Evolutionary conservation across 2,113 vertebrate genomes (phyloP), one percentile per base, ranked within the genome.

Genomic region (Pseudolaguvia tuberculata): DNA sequence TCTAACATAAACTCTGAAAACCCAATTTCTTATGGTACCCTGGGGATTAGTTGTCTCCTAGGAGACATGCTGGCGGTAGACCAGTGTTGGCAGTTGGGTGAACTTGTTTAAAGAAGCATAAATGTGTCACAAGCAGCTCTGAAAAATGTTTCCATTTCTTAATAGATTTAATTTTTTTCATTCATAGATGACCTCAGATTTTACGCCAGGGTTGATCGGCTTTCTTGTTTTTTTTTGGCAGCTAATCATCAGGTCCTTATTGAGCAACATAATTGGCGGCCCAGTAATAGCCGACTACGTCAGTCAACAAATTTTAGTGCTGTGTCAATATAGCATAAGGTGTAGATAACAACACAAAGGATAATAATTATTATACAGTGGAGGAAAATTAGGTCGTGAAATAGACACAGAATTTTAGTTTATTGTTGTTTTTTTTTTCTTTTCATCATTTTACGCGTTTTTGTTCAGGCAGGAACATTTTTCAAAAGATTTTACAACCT

Each of bases 11-110:
- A 15, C 47, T 53, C 58, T 23, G 48, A 20, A 50, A 68, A 68
- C 39, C 23, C 52, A 68, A 68, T 68, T 75, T 56, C 63, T 53
- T 63, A 75, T 68, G 39, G 50, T 68, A 23, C 23, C 63, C 63
- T 23, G 9, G 42, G 53, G 73, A 42, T 48, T 48, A 39, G 10
- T 56, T 18, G 48, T 57, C 42, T 68, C 53, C 52, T 47, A 45
- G 12, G 62, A 67, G 35, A 66, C 73, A 67, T n/a, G 15, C 52
- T 68, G 63, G 27, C 62, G 18, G 63, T 58, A 58, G 39, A 15
- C 51, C 57, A 18, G 52, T 75, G 62, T 57, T 67, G 63, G 62
- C 25, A 66, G 53, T 56, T 48, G 31, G 29, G n/a, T 48, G 39
- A 45, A 45, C 53, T 14, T 29, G 73, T 25, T 58, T 17, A 13